A percentile compares a stretch with the other conserved stretches of the same genome.
Evolutionary conservation across 2,113 vertebrate species (phyloP).

Genomic region (Tachuris rubrigastra): DNA sequence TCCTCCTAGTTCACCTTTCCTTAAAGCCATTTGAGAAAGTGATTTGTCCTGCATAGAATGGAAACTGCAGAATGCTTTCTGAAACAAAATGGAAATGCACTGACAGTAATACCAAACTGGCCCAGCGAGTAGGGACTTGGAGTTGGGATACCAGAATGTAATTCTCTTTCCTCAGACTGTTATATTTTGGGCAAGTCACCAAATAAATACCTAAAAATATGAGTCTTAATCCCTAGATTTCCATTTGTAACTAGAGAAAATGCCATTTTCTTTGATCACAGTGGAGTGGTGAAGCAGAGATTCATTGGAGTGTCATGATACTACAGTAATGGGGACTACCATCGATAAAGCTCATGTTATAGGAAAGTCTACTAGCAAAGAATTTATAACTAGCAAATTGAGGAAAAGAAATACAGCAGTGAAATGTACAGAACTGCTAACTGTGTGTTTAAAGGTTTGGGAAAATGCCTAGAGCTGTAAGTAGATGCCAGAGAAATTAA

Average conservation of each 20-base stretch:
- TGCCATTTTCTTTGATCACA: neutral
- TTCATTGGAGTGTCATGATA: neutral
- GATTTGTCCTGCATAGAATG: neutral
- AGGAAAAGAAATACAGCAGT: neutral
- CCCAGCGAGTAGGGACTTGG: neutral
- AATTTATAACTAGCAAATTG: neutral
- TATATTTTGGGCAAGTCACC: neutral
- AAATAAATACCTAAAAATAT: neutral
- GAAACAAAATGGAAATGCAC: neutral
- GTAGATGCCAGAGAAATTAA: slow-evolving; percentile 58
- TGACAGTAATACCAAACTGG: neutral
- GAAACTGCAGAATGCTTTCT: neutral
- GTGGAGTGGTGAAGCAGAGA: neutral
- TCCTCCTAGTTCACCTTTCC: neutral
- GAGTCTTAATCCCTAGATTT: neutral
- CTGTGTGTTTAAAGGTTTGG: slow-evolving; percentile 24
- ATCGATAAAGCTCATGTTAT: neutral
- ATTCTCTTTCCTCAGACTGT: neutral
- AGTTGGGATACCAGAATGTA: fast-evolving
- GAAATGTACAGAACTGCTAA: slow-evolving; percentile 1
- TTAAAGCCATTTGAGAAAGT: neutral
- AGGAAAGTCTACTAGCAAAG: neutral
- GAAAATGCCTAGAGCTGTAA: slow-evolving; percentile 44
- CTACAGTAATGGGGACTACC: neutral
- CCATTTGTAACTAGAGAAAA: neutral